Conservation (phyloP, 2,888 invertebrate genomes). For the Drosophila seclusa region DNA sequence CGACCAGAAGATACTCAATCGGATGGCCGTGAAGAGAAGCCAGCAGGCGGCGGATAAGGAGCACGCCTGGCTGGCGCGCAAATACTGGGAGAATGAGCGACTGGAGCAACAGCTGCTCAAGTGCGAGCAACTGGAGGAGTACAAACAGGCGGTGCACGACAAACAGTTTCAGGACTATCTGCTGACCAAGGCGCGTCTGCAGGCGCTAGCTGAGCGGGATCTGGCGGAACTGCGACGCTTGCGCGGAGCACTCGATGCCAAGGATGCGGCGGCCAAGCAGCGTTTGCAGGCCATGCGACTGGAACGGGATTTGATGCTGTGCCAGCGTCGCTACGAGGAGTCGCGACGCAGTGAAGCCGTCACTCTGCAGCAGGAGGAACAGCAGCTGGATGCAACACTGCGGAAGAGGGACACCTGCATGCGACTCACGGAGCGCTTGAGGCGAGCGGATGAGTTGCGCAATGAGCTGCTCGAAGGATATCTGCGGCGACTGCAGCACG, state of each 20-base stretch:
- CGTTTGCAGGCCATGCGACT: slow-evolving; percentile 79
- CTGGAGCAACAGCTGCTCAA: slow-evolving; percentile 83
- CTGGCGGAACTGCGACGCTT: slow-evolving; percentile 79
- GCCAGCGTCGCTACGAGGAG: slow-evolving; percentile 82
- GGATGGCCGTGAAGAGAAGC: slow-evolving; percentile 84
- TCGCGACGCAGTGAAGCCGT: slow-evolving; percentile 81
- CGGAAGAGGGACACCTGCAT: slow-evolving; percentile 82
- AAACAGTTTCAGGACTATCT: slow-evolving; percentile 84
- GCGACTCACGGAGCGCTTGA: slow-evolving; percentile 79
- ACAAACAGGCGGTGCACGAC: slow-evolving; percentile 81
- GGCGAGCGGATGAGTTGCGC: slow-evolving; percentile 82
- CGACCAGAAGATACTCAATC: slow-evolving; percentile 84
- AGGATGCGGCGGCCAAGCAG: slow-evolving; percentile 79
- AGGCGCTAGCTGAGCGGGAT: slow-evolving; percentile 82
- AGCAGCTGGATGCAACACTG: slow-evolving; percentile 80
- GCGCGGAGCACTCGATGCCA: slow-evolving; percentile 77
- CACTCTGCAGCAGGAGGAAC: slow-evolving; percentile 81
- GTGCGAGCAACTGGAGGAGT: slow-evolving; percentile 83
- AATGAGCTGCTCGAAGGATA: slow-evolving; percentile 79
- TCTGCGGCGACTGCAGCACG: slow-evolving; percentile 81
- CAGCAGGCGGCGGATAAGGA: slow-evolving; percentile 81
- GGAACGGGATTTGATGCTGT: slow-evolving; percentile 78
- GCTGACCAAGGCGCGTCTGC: slow-evolving; percentile 81
- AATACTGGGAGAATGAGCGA: slow-evolving; percentile 85
- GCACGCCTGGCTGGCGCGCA: slow-evolving; percentile 84